Evolutionary conservation across 2,113 vertebrate species (phyloP).

Genomic region (Jacana jacana): DNA sequence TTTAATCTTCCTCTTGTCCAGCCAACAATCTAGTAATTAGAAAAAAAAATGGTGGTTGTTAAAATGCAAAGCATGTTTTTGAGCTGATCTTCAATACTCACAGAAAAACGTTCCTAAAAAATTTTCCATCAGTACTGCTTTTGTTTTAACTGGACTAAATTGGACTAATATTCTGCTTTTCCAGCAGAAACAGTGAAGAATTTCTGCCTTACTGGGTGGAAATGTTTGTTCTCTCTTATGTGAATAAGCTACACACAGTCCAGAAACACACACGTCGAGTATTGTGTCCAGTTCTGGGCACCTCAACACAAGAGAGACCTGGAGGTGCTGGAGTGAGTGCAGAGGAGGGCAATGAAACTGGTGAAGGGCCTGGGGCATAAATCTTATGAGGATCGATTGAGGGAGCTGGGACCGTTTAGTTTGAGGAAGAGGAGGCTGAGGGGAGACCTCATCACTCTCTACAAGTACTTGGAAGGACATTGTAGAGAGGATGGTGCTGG

Average conservation of each 20-base stretch:
- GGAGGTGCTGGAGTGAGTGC: no score
- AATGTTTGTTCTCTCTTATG: background rate
- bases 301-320: no score
- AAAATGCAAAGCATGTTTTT: background rate
- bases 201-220: background rate
- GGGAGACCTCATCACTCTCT: no score
- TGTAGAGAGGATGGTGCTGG: no score
- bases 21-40: background rate
- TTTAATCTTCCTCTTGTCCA: background rate
- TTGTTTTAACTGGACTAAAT: background rate
- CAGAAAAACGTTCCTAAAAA: background rate
- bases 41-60: background rate
- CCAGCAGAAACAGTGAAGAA: background rate
- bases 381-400: no score
- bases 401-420: no score
- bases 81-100: background rate
- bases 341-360: no score
- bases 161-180: background rate
- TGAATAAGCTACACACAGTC: background rate
- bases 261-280: no score
- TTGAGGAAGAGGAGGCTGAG: no score
- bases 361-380: no score
- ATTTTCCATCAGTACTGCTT: background rate
- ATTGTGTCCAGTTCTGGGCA: no score
- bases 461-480: no score